Conservation (phyloP, 2,888 invertebrate species). For the Osedax frankpressi region DNA sequence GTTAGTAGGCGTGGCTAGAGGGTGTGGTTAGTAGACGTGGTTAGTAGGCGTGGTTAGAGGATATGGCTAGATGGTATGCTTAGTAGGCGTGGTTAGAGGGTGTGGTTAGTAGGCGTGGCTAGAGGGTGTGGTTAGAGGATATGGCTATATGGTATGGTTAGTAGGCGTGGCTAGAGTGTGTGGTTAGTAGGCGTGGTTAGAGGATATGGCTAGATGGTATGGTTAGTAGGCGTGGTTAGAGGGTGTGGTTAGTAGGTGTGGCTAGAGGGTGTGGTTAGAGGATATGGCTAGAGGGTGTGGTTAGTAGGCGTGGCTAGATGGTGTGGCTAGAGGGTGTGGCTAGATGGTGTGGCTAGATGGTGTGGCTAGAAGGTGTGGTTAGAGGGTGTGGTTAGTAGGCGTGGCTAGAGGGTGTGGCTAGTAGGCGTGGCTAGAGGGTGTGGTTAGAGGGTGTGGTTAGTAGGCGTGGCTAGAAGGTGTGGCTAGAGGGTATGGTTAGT, state of each 20-base stretch:
- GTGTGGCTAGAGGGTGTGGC: neutral
- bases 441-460: neutral
- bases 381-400: too few species aligned
- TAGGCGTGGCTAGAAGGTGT: too few species aligned
- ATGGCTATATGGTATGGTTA: neutral
- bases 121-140: neutral
- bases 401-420: neutral
- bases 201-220: neutral
- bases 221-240: too few species aligned
- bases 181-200: too few species aligned
- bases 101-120: conserved; percentile 84
- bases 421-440: neutral
- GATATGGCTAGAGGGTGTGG: neutral
- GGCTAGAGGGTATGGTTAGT: neutral
- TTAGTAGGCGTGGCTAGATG: neutral
- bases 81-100: conserved; percentile 71
- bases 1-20: too few species aligned
- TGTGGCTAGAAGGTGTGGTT: neutral
- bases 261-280: neutral
- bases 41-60: too few species aligned
- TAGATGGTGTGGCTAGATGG: neutral
- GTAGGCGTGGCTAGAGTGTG: too few species aligned
- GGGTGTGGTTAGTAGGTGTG: too few species aligned
- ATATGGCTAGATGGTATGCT: too few species aligned
- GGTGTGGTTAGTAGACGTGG: neutral